Percentiles rank a stretch among this genome's conserved stretches.
Conservation (phyloP, 2,797 vertebrate species). For the Etheostoma nigrum region DNA sequence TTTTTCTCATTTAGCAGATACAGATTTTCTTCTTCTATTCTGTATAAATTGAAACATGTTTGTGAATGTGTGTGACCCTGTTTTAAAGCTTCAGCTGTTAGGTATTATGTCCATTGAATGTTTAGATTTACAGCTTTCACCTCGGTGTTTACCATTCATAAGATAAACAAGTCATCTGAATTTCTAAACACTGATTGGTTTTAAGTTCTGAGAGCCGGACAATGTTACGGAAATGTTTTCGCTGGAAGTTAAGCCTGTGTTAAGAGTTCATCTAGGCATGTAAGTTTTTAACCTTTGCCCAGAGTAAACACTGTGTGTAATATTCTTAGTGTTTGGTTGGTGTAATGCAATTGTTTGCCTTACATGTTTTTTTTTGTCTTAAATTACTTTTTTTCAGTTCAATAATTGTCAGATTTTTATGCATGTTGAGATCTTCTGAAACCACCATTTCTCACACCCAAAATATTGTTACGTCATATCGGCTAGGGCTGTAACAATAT, state of each 20-base stretch:
- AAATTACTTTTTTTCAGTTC: too few relatives aligned
- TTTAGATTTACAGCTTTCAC: constrained; percentile 58
- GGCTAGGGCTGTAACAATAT: too few relatives aligned
- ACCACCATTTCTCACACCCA: too few relatives aligned
- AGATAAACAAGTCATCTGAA: constrained; percentile 50
- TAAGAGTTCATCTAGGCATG: constrained; percentile 63
- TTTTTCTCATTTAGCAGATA: background rate
- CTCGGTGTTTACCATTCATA: constrained; percentile 33
- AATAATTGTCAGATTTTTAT: too few relatives aligned
- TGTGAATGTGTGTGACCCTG: background rate
- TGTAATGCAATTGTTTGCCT: too few relatives aligned
- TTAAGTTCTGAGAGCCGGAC: constrained; percentile 31
- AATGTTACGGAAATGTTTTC: constrained; percentile 56
- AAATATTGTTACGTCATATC: too few relatives aligned
- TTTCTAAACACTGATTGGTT: constrained; percentile 48
- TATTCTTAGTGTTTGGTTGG: too few relatives aligned
- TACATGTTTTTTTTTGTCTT: too few relatives aligned
- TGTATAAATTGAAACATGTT: constrained; percentile 1
- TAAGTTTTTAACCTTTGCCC: constrained; percentile 57
- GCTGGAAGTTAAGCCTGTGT: constrained; percentile 61
- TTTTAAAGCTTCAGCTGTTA: constrained; percentile 27
- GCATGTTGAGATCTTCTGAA: too few relatives aligned
- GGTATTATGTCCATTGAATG: constrained; percentile 26
- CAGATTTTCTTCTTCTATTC: background rate
- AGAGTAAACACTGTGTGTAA: constrained; percentile 49